These are phyloP conservation scores for Mesoclemmys tuberculata DNA, from an alignment of 2,113 vertebrate genomes.

Conservation along the genomic window DNA sequence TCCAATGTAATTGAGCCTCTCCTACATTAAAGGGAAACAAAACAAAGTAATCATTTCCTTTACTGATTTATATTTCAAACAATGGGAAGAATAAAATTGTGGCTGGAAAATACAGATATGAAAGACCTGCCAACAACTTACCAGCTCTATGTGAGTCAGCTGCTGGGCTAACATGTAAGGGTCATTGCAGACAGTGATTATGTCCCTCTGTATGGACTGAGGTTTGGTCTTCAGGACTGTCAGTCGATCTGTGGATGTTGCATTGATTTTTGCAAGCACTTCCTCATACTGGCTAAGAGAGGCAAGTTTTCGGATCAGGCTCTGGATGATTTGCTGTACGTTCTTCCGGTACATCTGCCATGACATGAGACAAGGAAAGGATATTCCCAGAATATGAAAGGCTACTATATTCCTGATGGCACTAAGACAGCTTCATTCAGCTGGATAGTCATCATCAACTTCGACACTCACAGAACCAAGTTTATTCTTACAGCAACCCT, in stretches of 20 bases:
- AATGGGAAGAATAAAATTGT: background rate
- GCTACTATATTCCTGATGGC: background rate
- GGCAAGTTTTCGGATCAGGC: constrained; percentile 87
- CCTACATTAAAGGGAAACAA: constrained; percentile 77
- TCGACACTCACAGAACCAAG: background rate
- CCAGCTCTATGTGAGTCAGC: constrained; percentile 95
- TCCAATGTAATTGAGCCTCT: constrained; percentile 94
- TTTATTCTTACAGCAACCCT: background rate
- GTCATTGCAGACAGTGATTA: constrained; percentile 91
- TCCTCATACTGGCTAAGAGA: constrained; percentile 92
- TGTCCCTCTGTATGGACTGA: constrained; percentile 88
- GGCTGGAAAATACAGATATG: background rate
- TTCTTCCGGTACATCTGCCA: constrained; percentile 89
- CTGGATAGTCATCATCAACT: background rate
- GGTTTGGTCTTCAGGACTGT: constrained; percentile 88
- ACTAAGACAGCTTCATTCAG: background rate
- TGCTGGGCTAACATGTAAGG: constrained; percentile 93
- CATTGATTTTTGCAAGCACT: constrained; percentile 88
- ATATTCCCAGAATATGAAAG: background rate
- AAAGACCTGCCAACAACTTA: constrained; percentile 68
- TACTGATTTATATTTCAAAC: background rate
- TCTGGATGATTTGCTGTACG: constrained; percentile 88
- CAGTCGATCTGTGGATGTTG: constrained; percentile 84
- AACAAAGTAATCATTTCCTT: background rate
- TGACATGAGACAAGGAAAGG: background rate